Percentiles rank a stretch among this genome's conserved stretches.
phyloP scores from a whole-genome alignment of 2,888 invertebrate species.

The Aricia artaxerxes region DNA sequence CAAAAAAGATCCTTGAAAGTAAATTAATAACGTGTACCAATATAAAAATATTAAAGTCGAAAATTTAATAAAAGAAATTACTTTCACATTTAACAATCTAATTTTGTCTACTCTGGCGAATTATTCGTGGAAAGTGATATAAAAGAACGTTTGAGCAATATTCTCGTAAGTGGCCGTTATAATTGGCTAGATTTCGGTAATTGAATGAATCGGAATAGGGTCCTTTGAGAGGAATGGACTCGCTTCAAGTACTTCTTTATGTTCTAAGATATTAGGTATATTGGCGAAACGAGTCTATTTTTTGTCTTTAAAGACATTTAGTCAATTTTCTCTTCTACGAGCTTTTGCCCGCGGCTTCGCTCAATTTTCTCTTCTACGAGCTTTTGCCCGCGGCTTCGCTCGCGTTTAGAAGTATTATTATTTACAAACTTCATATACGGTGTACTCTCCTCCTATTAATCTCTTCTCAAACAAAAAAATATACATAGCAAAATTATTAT shows the following conservation, averaged over 20 bases:
- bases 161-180: background rate
- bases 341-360: too few species aligned
- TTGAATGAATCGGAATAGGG: background rate
- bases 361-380: too few species aligned
- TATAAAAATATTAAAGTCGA: background rate
- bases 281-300: background rate
- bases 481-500: too few species aligned
- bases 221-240: background rate
- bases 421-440: too few species aligned
- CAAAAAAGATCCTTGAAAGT: background rate
- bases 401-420: too few species aligned
- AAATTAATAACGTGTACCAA: background rate
- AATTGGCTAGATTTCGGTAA: background rate
- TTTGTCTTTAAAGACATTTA: too few species aligned
- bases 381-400: too few species aligned
- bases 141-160: background rate
- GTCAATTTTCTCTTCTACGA: too few species aligned
- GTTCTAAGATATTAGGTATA: background rate
- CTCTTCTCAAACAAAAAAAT: too few species aligned
- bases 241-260: background rate
- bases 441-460: too few species aligned
- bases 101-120: slow-evolving; percentile 4
- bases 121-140: background rate
- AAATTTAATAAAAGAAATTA: slow-evolving; percentile 19
- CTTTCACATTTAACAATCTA: background rate